These are phyloP conservation scores for Podarcis raffonei DNA, from an alignment of 2,113 vertebrate genomes.

Conservation along the genomic window DNA sequence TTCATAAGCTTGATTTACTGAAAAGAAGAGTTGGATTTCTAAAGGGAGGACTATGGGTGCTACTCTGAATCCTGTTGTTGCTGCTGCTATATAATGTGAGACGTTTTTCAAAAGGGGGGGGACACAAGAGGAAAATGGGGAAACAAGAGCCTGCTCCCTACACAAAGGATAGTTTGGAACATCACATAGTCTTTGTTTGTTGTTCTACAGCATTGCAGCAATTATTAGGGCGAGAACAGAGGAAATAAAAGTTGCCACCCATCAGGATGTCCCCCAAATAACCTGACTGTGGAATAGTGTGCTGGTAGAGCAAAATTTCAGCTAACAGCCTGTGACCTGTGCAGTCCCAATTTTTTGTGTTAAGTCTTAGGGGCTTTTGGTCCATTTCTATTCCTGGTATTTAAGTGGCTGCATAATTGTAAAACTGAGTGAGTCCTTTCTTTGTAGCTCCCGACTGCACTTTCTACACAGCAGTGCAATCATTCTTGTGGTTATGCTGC, in stretches of 20 bases:
- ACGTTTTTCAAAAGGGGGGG: conserved; percentile 36
- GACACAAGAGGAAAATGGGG: neutral
- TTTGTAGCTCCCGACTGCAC: neutral
- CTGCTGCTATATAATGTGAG: neutral
- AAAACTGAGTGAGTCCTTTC: neutral
- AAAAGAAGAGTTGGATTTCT: conserved; percentile 17
- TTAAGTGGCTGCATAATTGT: neutral
- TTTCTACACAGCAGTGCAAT: neutral
- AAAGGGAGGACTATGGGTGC: neutral
- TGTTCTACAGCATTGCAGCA: conserved; percentile 7
- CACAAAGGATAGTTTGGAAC: neutral
- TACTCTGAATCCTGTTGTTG: neutral
- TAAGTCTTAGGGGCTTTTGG: neutral
- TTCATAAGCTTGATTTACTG: neutral
- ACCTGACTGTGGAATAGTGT: neutral
- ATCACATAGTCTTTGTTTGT: neutral
- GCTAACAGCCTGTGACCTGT: conserved; percentile 18
- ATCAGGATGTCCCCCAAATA: conserved; percentile 32
- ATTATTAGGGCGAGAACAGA: neutral
- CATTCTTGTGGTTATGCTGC: neutral
- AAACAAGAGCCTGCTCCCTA: conserved; percentile 21
- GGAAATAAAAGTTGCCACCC: neutral
- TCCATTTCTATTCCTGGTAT: neutral
- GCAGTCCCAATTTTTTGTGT: neutral
- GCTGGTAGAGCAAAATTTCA: neutral